These are phyloP conservation scores for Acronicta psi DNA, from an alignment of 2,888 invertebrate genomes.

Conservation along the genomic window DNA sequence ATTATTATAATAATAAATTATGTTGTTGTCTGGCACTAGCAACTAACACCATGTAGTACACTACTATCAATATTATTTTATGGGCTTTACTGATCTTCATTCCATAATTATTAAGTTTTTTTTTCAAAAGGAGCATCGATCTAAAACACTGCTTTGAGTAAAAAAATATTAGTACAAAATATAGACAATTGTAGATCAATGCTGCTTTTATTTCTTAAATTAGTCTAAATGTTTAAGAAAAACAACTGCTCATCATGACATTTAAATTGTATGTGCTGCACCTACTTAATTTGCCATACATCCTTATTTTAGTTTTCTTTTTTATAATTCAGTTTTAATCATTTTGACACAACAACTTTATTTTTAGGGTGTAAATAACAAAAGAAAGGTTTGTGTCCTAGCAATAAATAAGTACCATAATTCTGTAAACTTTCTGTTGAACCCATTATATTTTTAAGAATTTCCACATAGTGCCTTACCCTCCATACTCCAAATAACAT, in stretches of 20 bases:
- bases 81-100: conserved; percentile 73
- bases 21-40: conserved; percentile 44
- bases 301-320: conserved; percentile 2
- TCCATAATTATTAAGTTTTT: conserved; percentile 62
- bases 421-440: conserved; percentile 10
- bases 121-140: conserved; percentile 28
- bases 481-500: neutral
- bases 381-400: conserved; percentile 24
- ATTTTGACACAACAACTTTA: conserved; percentile 10
- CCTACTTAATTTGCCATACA: conserved; percentile 14
- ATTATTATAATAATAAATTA: conserved; percentile 41
- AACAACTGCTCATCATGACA: conserved; percentile 25
- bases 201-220: conserved; percentile 30
- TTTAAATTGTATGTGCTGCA: conserved; percentile 16
- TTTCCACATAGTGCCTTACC: conserved; percentile 54
- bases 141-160: conserved; percentile 5
- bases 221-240: conserved; percentile 52
- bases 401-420: conserved; percentile 1
- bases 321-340: neutral
- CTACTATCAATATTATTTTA: conserved; percentile 43
- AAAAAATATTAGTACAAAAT: neutral
- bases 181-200: conserved; percentile 27
- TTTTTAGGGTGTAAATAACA: conserved; percentile 40
- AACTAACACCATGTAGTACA: conserved; percentile 40
- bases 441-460: conserved; percentile 34